Base-by-base conservation (phyloP, 2,888 invertebrate species). In the Standfussiana lucernea region DNA sequence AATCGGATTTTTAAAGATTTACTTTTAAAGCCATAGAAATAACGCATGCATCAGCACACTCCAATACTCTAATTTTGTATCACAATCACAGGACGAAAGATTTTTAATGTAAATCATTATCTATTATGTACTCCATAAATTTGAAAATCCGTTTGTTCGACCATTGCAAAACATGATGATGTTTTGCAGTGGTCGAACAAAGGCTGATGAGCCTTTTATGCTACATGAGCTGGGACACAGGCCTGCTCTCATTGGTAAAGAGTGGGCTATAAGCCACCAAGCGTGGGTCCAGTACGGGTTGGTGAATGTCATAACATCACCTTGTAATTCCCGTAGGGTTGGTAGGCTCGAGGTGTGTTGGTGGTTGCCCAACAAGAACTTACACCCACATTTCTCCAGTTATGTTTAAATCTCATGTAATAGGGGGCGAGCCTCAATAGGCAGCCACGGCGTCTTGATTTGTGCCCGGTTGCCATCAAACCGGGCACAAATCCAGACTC, bases 1-100 rank as follows among this genome's bases (percentile, higher is more conserved):
- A 59, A 65, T 53, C 59, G 42, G 42, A 35, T 59, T 42, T 81
- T 61, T 6, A 5, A 68, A 37, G 35, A n/a, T 4, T 67, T 40
- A 32, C 35, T 35, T 32, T 67, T 21, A 18, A 73, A 70, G 28
- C 40, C 62, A 61, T 62, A 61, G 15, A 74, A 24, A 53, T 28
- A 68, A 6, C 3, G 13, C 21, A n/a, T n/a, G 15, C 28, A 64
- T 40, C 8, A 64, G n/a, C 10, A 7, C 56, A 15, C 13, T 21
- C 28, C 28, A 28, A 28, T 32, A 32, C 6, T 59, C 1, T 0
- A 61, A 35, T 21, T 59, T 59, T 28, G 32, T 59, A n/a, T 18
- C 18, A 10, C 21, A 8, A 32, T 3, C 18, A 18, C 3, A 8
- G 59, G 32, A 56, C 15, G 7, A 28, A 15, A 15, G 21, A 35